Conservation (phyloP, 2,113 vertebrate genomes). For the Procavia capensis region DNA sequence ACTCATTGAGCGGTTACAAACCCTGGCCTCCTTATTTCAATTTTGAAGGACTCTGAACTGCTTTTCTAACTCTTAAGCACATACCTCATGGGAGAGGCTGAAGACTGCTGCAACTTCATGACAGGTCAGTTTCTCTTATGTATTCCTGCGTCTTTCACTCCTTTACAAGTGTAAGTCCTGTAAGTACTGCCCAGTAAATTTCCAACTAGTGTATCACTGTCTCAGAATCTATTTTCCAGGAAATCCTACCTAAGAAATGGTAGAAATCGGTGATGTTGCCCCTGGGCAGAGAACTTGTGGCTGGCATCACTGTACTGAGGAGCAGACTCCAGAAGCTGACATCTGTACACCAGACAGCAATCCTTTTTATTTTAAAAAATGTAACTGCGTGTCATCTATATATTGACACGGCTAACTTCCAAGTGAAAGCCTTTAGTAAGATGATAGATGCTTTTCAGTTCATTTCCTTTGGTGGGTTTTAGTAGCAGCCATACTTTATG, state of each 20-base stretch:
- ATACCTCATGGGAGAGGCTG: background rate
- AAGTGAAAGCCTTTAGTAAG: background rate
- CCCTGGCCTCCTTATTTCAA: background rate
- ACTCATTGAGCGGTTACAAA: background rate
- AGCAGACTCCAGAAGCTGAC: background rate
- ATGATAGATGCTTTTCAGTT: no score
- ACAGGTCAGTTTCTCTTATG: background rate
- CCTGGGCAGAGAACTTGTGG: background rate
- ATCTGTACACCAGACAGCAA: background rate
- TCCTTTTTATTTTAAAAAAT: background rate
- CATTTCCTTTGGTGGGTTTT: background rate
- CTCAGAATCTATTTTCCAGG: background rate
- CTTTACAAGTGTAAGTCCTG: background rate
- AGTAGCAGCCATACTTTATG: background rate
- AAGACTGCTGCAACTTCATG: rapidly evolving
- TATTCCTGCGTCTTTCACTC: background rate
- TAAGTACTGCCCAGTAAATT: background rate
- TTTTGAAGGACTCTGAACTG: background rate
- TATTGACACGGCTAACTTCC: background rate
- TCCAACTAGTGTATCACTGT: background rate
- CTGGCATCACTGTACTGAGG: background rate
- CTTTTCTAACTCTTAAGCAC: rapidly evolving
- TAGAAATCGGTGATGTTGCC: background rate
- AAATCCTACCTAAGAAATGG: background rate
- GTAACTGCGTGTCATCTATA: background rate